These are phyloP conservation scores for Clepsis dumicolana DNA, from an alignment of 2,888 invertebrate species.

Conservation along the genomic window DNA sequence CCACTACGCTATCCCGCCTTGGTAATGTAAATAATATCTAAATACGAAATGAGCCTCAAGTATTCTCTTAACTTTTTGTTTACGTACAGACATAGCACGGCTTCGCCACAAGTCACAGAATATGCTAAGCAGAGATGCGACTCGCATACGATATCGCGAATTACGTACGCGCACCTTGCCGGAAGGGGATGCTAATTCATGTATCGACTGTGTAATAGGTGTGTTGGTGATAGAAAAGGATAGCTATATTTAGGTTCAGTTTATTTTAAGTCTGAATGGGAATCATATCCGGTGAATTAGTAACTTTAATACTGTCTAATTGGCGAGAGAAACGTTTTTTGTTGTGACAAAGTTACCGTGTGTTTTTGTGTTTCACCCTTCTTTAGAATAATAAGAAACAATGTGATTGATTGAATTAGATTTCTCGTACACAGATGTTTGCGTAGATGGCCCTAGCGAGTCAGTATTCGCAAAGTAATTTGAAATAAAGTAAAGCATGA, in stretches of 20 bases:
- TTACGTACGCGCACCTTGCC: constrained; percentile 34
- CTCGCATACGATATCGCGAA: constrained; percentile 39
- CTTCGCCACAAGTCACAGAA: constrained; percentile 36
- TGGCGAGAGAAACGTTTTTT: no score
- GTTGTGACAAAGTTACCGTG: no score
- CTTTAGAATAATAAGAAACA: no score
- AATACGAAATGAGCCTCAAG: neutral
- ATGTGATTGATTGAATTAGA: no score
- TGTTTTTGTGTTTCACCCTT: no score
- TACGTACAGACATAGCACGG: constrained; percentile 19
- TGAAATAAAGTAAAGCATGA: no score
- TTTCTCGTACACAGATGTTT: no score
- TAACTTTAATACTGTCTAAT: no score
- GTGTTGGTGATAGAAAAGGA: constrained; percentile 11
- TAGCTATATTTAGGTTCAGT: constrained; percentile 9
- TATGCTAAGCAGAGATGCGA: constrained; percentile 39
- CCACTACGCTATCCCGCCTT: no score
- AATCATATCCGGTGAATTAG: neutral
- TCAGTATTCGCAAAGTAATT: no score
- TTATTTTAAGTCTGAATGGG: constrained; percentile 12
- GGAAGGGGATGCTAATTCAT: constrained; percentile 34
- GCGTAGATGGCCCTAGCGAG: no score
- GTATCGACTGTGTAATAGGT: constrained; percentile 35
- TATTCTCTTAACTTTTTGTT: neutral
- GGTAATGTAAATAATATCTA: no score